Conservation (phyloP, 2,797 vertebrate species). For the Brachymystax lenok region DNA sequence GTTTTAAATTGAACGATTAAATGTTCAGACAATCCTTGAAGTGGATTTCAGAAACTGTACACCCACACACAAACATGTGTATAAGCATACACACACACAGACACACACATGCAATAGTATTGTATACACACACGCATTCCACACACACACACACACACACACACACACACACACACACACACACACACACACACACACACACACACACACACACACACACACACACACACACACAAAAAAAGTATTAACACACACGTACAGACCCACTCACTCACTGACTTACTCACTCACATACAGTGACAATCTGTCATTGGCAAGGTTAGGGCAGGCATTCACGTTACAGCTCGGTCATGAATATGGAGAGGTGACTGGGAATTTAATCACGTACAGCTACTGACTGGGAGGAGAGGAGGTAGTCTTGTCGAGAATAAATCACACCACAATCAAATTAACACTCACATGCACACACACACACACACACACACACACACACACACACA, state of each 20-base stretch:
- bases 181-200: constrained; percentile 4
- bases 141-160: background rate
- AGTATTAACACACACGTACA: background rate
- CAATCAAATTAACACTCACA: background rate
- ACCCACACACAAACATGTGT: too few species aligned
- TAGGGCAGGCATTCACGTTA: too few species aligned
- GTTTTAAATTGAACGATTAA: too few species aligned
- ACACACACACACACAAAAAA: background rate
- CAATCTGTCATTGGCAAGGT: too few species aligned
- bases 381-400: too few species aligned
- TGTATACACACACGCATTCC: constrained; percentile 13
- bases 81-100: background rate
- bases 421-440: too few species aligned
- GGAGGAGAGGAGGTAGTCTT: too few species aligned
- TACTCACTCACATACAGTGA: background rate
- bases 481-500: background rate
- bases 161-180: background rate
- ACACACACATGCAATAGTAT: too few species aligned
- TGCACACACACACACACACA: background rate
- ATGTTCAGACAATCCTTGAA: too few species aligned
- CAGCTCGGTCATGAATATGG: background rate
- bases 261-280: background rate
- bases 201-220: constrained; percentile 16
- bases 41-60: too few species aligned
- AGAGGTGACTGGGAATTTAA: background rate